Base-by-base conservation (phyloP, 2,888 invertebrate genomes). In the Lissocephala sabroskyi region DNA sequence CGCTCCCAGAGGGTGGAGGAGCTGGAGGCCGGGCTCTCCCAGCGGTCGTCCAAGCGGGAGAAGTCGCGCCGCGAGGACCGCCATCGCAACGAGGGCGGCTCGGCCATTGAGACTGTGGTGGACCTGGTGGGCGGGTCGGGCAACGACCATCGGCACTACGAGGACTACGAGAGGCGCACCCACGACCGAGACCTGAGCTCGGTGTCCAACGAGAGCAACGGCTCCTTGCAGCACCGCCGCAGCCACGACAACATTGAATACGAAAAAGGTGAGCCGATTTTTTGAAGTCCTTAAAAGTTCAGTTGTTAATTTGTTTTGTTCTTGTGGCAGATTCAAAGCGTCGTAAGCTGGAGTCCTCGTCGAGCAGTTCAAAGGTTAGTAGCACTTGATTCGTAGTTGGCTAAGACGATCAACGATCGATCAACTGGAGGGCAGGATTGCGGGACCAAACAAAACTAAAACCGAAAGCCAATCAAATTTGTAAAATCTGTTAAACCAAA, bases 311-410 rank as follows among this genome's bases (percentile, higher is more conserved):
- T 42, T 55, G n/a, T n/a, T n/a, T n/a, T n/a, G n/a, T n/a, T n/a
- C n/a, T n/a, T n/a, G n/a, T 55, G 62, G 42, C 30, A 81, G 94
- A 94, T 86, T 87, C 89, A 78, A 94, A 94, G 87, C 89, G 94
- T 86, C 91, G 94, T 87, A 94, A 94, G 90, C 84, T 93, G 86
- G 94, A 94, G 85, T 87, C 86, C 85, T 87, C 88, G 85, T 87
- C 88, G 85, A 75, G 64, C 62, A 89, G 89, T 84, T 89, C 91
- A 87, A 94, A 94, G 92, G 93, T 94, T 90, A 90, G 91, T 91
- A 70, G 42, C 71, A 91, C 90, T 86, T 87, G 86, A 85, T 86
- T 88, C 79, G 53, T 80, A 80, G 66, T 80, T 59, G 70, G 71
- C 73, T 80, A 77, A 82, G 79, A 62, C 73, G n/a, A n/a, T n/a